Evolutionary conservation across 2,888 invertebrate species (phyloP), one percentile per base, ranked within the genome.

Genomic region (Lydus trimaculatus): DNA sequence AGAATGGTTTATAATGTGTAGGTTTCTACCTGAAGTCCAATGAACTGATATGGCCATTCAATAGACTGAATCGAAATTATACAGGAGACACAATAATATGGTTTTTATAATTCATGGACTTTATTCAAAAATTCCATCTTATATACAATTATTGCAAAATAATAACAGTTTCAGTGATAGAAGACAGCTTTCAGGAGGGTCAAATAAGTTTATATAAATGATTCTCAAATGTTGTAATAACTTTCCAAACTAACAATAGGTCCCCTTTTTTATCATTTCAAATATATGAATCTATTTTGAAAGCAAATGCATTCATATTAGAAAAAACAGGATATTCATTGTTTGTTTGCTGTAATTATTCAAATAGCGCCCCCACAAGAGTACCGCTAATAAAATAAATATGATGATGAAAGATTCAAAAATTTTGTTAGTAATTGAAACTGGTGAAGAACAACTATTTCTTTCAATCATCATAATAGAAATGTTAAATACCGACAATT

Each of bases 401-500:
- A 15, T 4, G 1, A 36, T n/a, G n/a, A n/a, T n/a, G n/a, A n/a
- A n/a, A n/a, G n/a, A n/a, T n/a, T 36, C 28, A 4, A 28, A 28
- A 28, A 3, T 28, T 28, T 28, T 28, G 2, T n/a, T n/a, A n/a
- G n/a, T 2, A 28, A 28, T 28, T 28, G 28, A 28, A 28, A 28
- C 28, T 28, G 28, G 4, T n/a, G 28, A 28, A 28, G 28, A 28
- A 28, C 28, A 4, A 28, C 2, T 3, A 28, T 28, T 3, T 3
- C 28, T 28, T 3, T 3, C 28, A 4, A 28, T 28, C 28, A 28
- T 28, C 28, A 28, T 28, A 56, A 56, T 56, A 23, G 56, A 56
- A 56, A 56, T 56, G 25, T 56, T 56, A 56, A 56, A 56, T 15
- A 25, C 56, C 56, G 56, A 25, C 39, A 62, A 62, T 62, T 43